A percentile compares a stretch with the other conserved stretches of the same genome.
These are phyloP conservation scores for Hyaena hyaena DNA, from an alignment of 2,113 vertebrate species.

Conservation along the genomic window DNA sequence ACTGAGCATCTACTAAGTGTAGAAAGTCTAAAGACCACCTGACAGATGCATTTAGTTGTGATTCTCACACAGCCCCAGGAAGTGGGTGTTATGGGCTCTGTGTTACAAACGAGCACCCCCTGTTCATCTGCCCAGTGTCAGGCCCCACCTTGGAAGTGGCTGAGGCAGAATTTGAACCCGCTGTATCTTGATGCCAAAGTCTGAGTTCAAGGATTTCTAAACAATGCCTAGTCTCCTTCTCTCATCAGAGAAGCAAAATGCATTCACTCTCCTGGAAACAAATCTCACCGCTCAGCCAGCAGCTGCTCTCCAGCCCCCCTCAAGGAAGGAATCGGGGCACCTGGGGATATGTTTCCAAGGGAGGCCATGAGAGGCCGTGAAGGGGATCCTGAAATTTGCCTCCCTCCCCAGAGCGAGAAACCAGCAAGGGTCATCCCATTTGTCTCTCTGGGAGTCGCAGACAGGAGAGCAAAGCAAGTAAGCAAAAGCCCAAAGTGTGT, in stretches of 20 bases:
- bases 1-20: background rate
- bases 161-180: background rate
- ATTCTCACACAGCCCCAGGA: background rate
- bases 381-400: background rate
- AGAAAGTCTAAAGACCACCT: background rate
- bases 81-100: rapidly evolving
- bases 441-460: too few relatives aligned
- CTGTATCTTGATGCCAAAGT: background rate
- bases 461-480: background rate
- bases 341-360: background rate
- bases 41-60: background rate
- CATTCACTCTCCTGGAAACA: background rate
- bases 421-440: background rate
- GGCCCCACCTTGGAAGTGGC: background rate
- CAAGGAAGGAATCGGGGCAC: background rate
- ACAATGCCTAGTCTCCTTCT: background rate
- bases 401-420: background rate
- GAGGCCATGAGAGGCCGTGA: background rate
- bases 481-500: background rate
- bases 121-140: too few relatives aligned
- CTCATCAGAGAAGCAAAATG: background rate
- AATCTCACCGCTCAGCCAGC: background rate
- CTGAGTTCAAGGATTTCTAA: slow-evolving; percentile 16
- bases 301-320: background rate
- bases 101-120: rapidly evolving